Evolutionary conservation across 2,888 invertebrate species (phyloP), one percentile per base, ranked within the genome.

Genomic region (Idaea dimidiata): DNA sequence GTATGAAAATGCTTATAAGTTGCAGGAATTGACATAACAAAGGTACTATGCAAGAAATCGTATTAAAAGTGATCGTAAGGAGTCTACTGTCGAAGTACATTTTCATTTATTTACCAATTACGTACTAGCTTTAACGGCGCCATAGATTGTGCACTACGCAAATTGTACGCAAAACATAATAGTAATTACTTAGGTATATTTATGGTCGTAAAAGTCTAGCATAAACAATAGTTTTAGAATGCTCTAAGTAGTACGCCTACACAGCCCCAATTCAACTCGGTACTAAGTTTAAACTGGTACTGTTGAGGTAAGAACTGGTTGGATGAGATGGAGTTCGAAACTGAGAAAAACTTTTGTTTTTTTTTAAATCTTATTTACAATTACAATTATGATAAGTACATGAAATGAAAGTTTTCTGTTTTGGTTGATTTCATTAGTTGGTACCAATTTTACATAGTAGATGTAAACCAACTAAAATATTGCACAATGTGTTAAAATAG

Each of bases 261-360:
- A 77, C 72, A 74, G 79, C 89, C 89, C 84, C 83, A 83, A 87
- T 88, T 87, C 83, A 84, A 86, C 81, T 82, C 80, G 72, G 74
- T 72, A 74, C 83, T 82, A 84, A 88, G 82, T 89, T 88, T 79
- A 76, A 76, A 82, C 82, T 76, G 79, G 77, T 79, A 80, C 79
- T 78, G 72, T 61, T 57, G 43, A 43, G 43, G 43, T 43, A 43
- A 43, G 10, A 43, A 43, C 43, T 43, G 43, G 43, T 43, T 43
- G 43, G 43, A 3, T 14, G 14, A 8, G 43, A 43, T 43, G 14
- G 14, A 43, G 43, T 10, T 43, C 43, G 10, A 43, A 43, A 43
- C 6, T 43, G 10, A 43, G 43, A 43, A 7, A 10, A 8, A 43
- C 43, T 43, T 43, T 43, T 10, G 43, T 43, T 43, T 43, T 43